Evolutionary conservation across 2,888 invertebrate genomes (phyloP), one percentile per base, ranked within the genome.

Genomic region (Cecidostiba fungosa): DNA sequence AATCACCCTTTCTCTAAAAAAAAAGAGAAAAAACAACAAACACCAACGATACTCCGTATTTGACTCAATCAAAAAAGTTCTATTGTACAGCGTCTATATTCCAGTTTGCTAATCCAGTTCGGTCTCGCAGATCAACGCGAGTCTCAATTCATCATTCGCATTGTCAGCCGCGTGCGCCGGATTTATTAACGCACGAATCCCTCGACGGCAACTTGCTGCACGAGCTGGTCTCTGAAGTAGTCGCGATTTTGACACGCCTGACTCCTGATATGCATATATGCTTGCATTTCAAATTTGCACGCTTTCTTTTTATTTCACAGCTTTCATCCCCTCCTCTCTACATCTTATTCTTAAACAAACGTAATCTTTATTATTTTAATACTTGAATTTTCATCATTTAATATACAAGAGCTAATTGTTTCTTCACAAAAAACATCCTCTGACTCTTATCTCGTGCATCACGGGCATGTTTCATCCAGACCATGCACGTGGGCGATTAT

Each of bases 121-220:
- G 12, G 36, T 14, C 32, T 12, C 43, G 43, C 43, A 23, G 16
- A 23, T 29, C 29, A 32, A 23, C 78, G 26, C 23, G 29, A 50
- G 39, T 59, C 54, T 82, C 79, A 70, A 86, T 86, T 80, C 83
- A 84, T 76, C 70, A 84, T 76, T 78, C 69, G 10, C 16, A 74
- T 72, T 84, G 84, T 84, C 76, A 69, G 54, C 43, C 26, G 36
- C 26, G 36, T 29, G 29, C 72, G 12, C 47, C n/a, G 72, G 43
- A 77, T 77, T 72, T 77, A 82, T 77, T 77, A 77, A 16, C 16
- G 62, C 43, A 29, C 47, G 47, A 72, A 77, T 72, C 76, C 36
- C 36, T 26, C 4, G 12, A 39, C 70, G 59, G 19, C 72, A n/a
- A 36, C 36, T 50, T 23, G 62, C 16, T 16, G 62, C 32, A 29